Base-by-base conservation (phyloP, 92 coral and sea anemone species). In the Porites rus region DNA sequence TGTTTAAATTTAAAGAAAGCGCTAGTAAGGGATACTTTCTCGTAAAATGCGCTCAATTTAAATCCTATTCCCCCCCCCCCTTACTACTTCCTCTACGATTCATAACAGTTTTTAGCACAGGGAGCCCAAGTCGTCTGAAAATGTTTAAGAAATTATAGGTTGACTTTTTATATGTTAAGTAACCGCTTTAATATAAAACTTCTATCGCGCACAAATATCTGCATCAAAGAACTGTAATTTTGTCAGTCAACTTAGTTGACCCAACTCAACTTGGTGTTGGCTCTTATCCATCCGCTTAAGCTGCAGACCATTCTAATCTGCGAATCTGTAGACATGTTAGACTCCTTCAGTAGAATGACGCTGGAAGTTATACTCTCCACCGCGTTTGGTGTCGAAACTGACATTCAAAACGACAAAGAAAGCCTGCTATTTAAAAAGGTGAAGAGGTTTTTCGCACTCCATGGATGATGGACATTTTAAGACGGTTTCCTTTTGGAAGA, bases 351-450 rank as follows among this genome's bases (percentile, higher is more conserved):
- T 14, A 84, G 70, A 14, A 53, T 93, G 86, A 84, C 94, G 3
- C 88, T 91, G 10, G 96, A 93, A 62, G 93, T 87, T 31, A 83
- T 93, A 16, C 86, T 93, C 24, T 65, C 90, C 51, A 90, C 88
- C n/a, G 90, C 87, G 58, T 90, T 93, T 87, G 96, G 96, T 22
- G 63, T 90, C 38, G 72, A 85, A 46, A 80, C 91, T 4, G 87
- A 91, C 38, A 72, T 90, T 70, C 96, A 87, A 59, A 87, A 74
- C 17, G 90, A 90, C 70, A 72, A 75, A 17, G 62, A 90, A 22
- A 83, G 84, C 60, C 59, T 87, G 50, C 20, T 93, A 53, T 46
- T 90, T 21, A 20, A 58, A 7, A 90, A 24, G 28, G 69, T 56
- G 7, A 71, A 84, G 8, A 59, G 25, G 22, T 82, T 1, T 89